These are phyloP conservation scores for Ypsolopha scabrella DNA, from an alignment of 2,888 invertebrate species.

Conservation along the genomic window DNA sequence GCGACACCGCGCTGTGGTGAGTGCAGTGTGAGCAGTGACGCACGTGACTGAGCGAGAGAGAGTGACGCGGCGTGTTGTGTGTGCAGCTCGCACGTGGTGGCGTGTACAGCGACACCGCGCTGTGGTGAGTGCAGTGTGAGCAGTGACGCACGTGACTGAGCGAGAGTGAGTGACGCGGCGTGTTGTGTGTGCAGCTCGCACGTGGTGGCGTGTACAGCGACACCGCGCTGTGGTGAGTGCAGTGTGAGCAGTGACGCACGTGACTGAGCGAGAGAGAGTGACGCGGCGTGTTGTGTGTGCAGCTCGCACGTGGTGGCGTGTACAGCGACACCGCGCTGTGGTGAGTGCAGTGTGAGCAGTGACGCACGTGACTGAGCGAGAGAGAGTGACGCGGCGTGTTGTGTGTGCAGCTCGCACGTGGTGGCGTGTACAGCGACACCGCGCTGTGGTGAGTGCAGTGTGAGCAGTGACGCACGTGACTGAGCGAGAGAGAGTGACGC, in stretches of 20 bases:
- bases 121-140: no score
- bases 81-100: slow-evolving; percentile 35
- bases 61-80: not conserved
- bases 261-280: not conserved
- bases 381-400: not conserved
- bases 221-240: slow-evolving; percentile 80
- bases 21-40: no score
- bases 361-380: no score
- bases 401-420: slow-evolving; percentile 27
- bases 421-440: slow-evolving; percentile 78
- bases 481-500: not conserved
- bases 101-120: slow-evolving; percentile 80
- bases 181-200: slow-evolving; percentile 22
- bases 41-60: no score
- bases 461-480: no score
- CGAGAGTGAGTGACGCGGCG: not conserved
- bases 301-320: slow-evolving; percentile 38
- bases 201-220: slow-evolving; percentile 73
- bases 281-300: not conserved
- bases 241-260: no score
- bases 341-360: no score
- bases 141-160: no score
- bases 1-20: slow-evolving; percentile 81
- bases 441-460: no score
- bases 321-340: slow-evolving; percentile 83